These are phyloP conservation scores for Eupleurogrammus muticus DNA, from an alignment of 2,797 vertebrate species.

Conservation along the genomic window DNA sequence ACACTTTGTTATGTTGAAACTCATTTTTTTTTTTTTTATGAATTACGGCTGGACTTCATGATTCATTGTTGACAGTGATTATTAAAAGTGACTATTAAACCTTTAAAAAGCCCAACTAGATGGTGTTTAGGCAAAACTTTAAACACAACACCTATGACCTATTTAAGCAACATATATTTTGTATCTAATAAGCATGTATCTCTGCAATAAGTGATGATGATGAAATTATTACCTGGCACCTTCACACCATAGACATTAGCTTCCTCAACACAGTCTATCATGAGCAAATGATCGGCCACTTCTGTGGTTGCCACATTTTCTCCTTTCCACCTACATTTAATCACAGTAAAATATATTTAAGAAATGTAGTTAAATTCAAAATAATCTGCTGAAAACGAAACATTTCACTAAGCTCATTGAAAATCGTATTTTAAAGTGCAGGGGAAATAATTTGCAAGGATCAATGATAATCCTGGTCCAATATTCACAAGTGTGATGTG, in stretches of 20 bases:
- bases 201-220: not conserved
- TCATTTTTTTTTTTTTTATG: not conserved
- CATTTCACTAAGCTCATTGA: no score
- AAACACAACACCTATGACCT: no score
- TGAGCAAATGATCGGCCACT: constrained; percentile 86
- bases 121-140: not conserved
- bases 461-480: no score
- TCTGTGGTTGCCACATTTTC: constrained; percentile 94
- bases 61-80: not conserved
- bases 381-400: no score
- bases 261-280: constrained; percentile 87
- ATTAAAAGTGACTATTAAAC: not conserved
- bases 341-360: not conserved
- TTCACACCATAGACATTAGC: constrained; percentile 91
- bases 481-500: no score
- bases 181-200: not conserved
- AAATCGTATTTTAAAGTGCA: no score
- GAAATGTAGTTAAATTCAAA: no score
- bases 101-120: not conserved
- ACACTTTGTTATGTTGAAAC: no score
- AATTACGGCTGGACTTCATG: not conserved
- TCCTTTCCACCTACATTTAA: constrained; percentile 90
- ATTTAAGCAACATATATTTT: not conserved
- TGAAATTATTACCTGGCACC: constrained; percentile 86
- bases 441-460: no score